Base-by-base conservation (phyloP, 1,140 invertebrate species). In the Neodiprion fabricii region DNA sequence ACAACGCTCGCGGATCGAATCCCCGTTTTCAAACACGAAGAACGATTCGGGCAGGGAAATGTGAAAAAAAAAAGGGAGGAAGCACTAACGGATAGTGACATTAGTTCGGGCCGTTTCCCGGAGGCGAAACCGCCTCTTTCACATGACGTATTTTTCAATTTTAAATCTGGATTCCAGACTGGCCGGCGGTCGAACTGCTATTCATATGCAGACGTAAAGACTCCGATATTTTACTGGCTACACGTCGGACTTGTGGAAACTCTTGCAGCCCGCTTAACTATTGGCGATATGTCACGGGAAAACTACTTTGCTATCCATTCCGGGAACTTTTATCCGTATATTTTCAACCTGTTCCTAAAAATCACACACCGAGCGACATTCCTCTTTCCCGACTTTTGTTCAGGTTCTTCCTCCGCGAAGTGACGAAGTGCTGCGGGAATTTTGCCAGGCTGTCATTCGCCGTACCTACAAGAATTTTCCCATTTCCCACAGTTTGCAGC, bases 171-270 rank as follows among this genome's bases (percentile, higher is more conserved):
- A 17, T 61, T 61, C 53, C n/a, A 61, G 53, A 61, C 53, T 61
- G 53, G 53, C 11, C 53, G 53, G 53, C 53, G 53, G 53, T 61
- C 53, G 53, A 61, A 61, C 53, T 14, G 9, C 53, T 61, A 61
- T 61, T 61, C 53, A 61, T 61, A 61, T 61, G 53, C 53, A 61
- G 53, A 61, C 53, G n/a, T 61, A 61, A 61, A 61, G 53, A 61
- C 53, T 61, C 7, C 11, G n/a, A 61, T 61, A 61, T 61, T 14
- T 61, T 40, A 40, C 28, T 40, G 28, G 28, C 28, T 40, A 40
- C 28, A 40, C 28, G 53, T 61, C n/a, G 53, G 53, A 61, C n/a
- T 12, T 40, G 28, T 61, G 11, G 53, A 61, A 61, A 61, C 28
- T 17, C 53, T 14, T 14, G n/a, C 53, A 12, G 53, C 53, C 28